Evolutionary conservation across 2,888 invertebrate species (phyloP).

Genomic region (Chrysolina americana): DNA sequence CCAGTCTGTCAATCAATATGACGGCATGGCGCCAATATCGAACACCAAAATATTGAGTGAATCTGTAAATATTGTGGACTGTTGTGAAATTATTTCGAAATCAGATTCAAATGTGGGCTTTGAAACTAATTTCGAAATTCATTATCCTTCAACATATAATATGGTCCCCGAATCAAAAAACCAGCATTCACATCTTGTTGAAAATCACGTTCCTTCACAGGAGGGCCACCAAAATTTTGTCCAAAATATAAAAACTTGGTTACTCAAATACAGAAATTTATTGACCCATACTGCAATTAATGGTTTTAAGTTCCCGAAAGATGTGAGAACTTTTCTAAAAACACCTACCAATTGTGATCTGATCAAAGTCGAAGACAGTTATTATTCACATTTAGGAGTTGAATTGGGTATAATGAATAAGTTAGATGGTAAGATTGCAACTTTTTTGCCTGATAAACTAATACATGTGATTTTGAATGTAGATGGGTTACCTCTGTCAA

Average conservation of each 20-base stretch:
- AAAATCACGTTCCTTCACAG: constrained; percentile 23
- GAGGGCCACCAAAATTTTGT: constrained; percentile 23
- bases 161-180: constrained; percentile 23
- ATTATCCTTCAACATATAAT: constrained; percentile 24
- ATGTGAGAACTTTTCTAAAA: constrained; percentile 25
- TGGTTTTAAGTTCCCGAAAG: constrained; percentile 25
- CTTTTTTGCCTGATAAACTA: constrained; percentile 16
- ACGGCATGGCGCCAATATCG: constrained; percentile 10
- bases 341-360: constrained; percentile 23
- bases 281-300: constrained; percentile 17
- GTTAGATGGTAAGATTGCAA: constrained; percentile 21
- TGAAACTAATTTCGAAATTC: constrained; percentile 23
- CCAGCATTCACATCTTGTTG: constrained; percentile 22
- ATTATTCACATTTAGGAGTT: constrained; percentile 27
- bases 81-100: constrained; percentile 21
- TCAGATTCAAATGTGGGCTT: constrained; percentile 20
- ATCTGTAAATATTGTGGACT: constrained; percentile 20
- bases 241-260: constrained; percentile 23
- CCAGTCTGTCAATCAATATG: constrained; percentile 24
- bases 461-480: constrained; percentile 23
- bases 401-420: constrained; percentile 23
- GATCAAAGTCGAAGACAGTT: constrained; percentile 23
- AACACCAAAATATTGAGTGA: constrained; percentile 15
- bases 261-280: constrained; percentile 25
- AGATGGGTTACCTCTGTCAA: constrained; percentile 25